These are phyloP conservation scores for Melipona quadrifasciata DNA, from an alignment of 1,140 invertebrate genomes.

Conservation along the genomic window DNA sequence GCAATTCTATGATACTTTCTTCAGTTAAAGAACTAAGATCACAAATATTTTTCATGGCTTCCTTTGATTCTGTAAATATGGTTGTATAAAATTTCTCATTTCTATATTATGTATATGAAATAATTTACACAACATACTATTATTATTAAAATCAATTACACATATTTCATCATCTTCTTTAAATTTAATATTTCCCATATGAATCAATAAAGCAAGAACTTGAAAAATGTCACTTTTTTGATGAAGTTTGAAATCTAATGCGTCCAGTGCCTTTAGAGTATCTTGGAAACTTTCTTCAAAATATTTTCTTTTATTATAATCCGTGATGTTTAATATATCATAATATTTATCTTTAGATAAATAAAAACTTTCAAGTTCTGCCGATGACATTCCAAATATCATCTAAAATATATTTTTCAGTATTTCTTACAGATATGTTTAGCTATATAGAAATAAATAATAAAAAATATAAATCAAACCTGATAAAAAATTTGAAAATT, in stretches of 20 bases:
- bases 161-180: slow-evolving; percentile 60
- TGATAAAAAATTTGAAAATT: slow-evolving; percentile 85
- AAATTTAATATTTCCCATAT: slow-evolving; percentile 80
- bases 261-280: slow-evolving; percentile 69
- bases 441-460: no score
- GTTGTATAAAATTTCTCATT: neutral
- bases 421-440: neutral
- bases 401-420: slow-evolving; percentile 31
- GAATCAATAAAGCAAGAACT: slow-evolving; percentile 82
- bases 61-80: slow-evolving; percentile 43
- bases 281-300: slow-evolving; percentile 76
- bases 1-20: slow-evolving; percentile 20
- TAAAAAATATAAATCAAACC: slow-evolving; percentile 68
- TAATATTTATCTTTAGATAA: slow-evolving; percentile 59
- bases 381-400: slow-evolving; percentile 27
- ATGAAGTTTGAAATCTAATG: slow-evolving; percentile 66
- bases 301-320: slow-evolving; percentile 27
- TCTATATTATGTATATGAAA: neutral
- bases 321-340: slow-evolving; percentile 49
- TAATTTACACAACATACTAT: slow-evolving; percentile 61
- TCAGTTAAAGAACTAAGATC: slow-evolving; percentile 20
- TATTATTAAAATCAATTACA: slow-evolving; percentile 73
- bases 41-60: slow-evolving; percentile 46
- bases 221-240: slow-evolving; percentile 81
- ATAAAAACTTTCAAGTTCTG: slow-evolving; percentile 53